Evolutionary conservation across 2,888 invertebrate genomes (phyloP).

Genomic region (Magallana nippona): DNA sequence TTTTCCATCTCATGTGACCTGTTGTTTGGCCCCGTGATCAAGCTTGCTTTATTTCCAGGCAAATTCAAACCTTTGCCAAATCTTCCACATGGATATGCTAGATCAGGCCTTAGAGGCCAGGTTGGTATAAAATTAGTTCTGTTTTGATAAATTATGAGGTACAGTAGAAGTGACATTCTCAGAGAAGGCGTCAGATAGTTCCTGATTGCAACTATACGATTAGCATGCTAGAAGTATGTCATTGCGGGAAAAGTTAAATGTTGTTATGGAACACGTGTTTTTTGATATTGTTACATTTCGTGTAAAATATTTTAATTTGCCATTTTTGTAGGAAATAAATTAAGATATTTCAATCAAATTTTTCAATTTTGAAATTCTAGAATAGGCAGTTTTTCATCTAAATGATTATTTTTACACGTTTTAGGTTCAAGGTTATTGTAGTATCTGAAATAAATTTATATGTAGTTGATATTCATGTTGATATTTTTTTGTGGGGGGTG

Average conservation of each 20-base stretch:
- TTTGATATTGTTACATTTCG: background rate
- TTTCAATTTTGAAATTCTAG: too few relatives aligned
- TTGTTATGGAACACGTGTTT: background rate
- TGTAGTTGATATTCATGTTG: too few relatives aligned
- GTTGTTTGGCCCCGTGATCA: constrained; percentile 82
- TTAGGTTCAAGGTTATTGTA: too few relatives aligned
- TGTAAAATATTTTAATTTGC: background rate
- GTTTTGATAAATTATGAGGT: constrained; percentile 10
- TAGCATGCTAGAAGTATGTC: background rate
- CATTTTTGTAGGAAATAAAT: too few relatives aligned
- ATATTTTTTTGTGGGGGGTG: too few relatives aligned
- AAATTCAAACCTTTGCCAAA: constrained; percentile 78
- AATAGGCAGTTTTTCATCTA: too few relatives aligned
- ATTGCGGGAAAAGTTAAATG: constrained; percentile 32
- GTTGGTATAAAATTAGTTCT: constrained; percentile 64
- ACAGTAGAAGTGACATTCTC: background rate
- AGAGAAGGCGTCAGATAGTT: constrained; percentile 27
- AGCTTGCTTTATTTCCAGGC: constrained; percentile 78
- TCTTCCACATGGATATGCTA: constrained; percentile 79
- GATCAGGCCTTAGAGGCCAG: constrained; percentile 79
- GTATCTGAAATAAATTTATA: too few relatives aligned
- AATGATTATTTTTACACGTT: too few relatives aligned
- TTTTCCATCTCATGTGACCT: constrained; percentile 81
- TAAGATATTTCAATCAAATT: too few relatives aligned
- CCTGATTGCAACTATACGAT: background rate